Percentiles rank a stretch among this genome's conserved stretches.
Conservation (phyloP, 1,140 invertebrate genomes). For the Brachionus angularis region DNA sequence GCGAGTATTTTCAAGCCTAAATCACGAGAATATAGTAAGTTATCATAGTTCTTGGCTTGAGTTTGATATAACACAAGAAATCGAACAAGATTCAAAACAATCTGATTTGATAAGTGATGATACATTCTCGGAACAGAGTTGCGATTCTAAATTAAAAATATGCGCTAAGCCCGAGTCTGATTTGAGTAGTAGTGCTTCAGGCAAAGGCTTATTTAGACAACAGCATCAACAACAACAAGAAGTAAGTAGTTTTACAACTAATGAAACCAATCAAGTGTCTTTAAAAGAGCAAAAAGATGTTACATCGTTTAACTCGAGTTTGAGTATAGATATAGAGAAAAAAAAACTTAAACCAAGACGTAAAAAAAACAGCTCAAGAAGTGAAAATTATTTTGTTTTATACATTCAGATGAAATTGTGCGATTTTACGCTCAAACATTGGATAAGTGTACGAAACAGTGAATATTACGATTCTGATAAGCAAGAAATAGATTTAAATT, state of each 20-base stretch:
- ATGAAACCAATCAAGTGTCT: background rate
- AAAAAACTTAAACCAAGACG: background rate
- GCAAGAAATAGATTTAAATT: background rate
- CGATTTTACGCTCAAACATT: constrained; percentile 24
- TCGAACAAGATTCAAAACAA: background rate
- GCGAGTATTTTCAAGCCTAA: constrained; percentile 7
- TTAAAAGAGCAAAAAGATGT: background rate
- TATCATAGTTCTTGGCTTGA: constrained; percentile 33
- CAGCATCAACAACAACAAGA: too few relatives aligned
- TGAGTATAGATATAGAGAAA: background rate
- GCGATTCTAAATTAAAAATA: background rate
- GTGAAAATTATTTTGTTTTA: background rate
- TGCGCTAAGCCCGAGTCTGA: too few relatives aligned
- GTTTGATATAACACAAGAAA: background rate
- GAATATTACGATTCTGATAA: background rate
- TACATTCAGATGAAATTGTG: constrained; percentile 42
- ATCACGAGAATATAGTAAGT: constrained; percentile 39
- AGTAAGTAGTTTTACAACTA: background rate
- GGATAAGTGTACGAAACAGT: constrained; percentile 16
- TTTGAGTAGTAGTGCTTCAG: too few relatives aligned
- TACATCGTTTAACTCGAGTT: background rate
- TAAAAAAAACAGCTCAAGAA: background rate
- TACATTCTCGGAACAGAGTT: background rate
- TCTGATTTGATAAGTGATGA: background rate
- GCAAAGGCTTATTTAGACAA: too few relatives aligned